These are phyloP conservation scores for Phyllotreta cruciferae DNA, from an alignment of 2,888 invertebrate genomes.

Conservation along the genomic window DNA sequence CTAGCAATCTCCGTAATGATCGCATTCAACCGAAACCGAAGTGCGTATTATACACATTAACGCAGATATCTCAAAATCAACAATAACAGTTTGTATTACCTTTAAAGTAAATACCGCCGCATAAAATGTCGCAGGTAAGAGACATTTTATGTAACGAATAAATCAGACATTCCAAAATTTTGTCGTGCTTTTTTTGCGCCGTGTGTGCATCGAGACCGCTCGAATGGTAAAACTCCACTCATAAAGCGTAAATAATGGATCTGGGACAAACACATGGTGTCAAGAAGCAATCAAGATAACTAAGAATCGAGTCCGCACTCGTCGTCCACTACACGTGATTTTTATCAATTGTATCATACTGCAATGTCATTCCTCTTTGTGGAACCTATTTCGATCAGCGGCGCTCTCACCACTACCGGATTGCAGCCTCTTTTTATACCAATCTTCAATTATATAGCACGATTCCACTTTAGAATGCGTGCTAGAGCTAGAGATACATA, in stretches of 20 bases:
- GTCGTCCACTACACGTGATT: slow-evolving; percentile 44
- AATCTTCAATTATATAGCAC: neutral
- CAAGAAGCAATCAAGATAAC: slow-evolving; percentile 55
- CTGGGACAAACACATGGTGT: slow-evolving; percentile 53
- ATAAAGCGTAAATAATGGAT: slow-evolving; percentile 46
- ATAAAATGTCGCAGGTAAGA: slow-evolving; percentile 22
- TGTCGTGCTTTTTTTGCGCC: slow-evolving; percentile 22
- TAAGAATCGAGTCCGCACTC: slow-evolving; percentile 47
- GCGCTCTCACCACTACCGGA: slow-evolving; percentile 12
- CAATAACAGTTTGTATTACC: neutral
- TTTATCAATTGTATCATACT: slow-evolving; percentile 52
- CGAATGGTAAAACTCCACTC: slow-evolving; percentile 29
- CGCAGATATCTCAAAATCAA: slow-evolving; percentile 9
- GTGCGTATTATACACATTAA: neutral
- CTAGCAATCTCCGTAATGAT: neutral
- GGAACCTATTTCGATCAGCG: slow-evolving; percentile 23
- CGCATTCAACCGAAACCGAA: neutral
- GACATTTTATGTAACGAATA: slow-evolving; percentile 26
- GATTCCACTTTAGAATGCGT: neutral
- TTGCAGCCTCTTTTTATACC: neutral
- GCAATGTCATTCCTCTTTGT: slow-evolving; percentile 55
- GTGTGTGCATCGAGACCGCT: slow-evolving; percentile 13
- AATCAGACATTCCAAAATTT: slow-evolving; percentile 35
- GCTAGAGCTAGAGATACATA: too few relatives aligned
- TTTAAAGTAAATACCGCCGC: slow-evolving; percentile 6